Evolutionary conservation across 92 coral and sea anemone species (phyloP).

Genomic region (Porites evermanni): DNA sequence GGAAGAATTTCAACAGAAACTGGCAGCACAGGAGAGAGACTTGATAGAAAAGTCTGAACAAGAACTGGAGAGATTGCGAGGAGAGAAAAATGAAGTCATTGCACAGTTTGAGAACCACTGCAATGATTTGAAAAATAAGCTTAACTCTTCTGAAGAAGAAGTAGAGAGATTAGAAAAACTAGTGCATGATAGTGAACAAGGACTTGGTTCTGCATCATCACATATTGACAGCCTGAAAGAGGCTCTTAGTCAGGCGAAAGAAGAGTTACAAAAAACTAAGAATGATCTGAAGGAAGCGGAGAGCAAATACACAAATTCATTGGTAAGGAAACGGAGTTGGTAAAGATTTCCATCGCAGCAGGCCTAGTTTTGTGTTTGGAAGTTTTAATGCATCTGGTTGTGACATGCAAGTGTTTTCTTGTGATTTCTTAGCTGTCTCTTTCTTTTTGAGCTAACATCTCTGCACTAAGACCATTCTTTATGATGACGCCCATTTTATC

Average conservation of each 20-base stretch:
- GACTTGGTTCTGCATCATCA: constrained; percentile 94
- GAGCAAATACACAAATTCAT: constrained; percentile 54
- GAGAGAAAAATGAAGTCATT: constrained; percentile 73
- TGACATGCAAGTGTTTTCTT: no score
- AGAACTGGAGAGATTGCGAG: constrained; percentile 71
- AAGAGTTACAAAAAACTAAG: constrained; percentile 68
- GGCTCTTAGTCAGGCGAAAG: constrained; percentile 64
- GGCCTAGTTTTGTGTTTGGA: no score
- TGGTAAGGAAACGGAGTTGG: constrained; percentile 51
- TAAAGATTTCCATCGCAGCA: no score
- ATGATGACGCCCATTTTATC: no score
- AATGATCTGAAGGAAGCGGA: constrained; percentile 70
- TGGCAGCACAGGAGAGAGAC: constrained; percentile 56
- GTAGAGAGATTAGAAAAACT: constrained; percentile 72
- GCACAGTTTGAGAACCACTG: constrained; percentile 75
- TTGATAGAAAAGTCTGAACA: constrained; percentile 57
- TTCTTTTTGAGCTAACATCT: no score
- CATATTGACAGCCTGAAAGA: constrained; percentile 78
- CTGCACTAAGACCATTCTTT: no score
- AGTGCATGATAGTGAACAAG: constrained; percentile 88
- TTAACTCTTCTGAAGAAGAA: constrained; percentile 64
- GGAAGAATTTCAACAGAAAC: constrained; percentile 62
- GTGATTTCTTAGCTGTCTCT: no score
- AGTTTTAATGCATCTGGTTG: no score
- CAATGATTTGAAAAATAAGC: constrained; percentile 71